These are phyloP conservation scores for Ctena decussata DNA, from an alignment of 2,888 invertebrate genomes.

Conservation along the genomic window DNA sequence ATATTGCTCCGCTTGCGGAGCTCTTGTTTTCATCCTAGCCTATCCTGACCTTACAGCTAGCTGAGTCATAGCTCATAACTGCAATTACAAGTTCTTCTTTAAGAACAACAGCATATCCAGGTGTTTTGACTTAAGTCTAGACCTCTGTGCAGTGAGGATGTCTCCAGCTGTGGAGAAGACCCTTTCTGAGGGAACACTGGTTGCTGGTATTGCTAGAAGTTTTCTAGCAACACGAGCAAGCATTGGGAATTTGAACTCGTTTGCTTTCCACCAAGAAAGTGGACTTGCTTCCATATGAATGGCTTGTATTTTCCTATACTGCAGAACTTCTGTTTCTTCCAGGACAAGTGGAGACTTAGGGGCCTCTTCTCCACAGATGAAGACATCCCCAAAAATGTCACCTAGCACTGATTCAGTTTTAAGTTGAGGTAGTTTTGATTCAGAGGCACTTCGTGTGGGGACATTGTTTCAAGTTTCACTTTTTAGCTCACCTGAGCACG, in stretches of 20 bases:
- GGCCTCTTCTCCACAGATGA: not conserved
- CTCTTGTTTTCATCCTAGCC: no score
- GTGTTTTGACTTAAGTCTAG: conserved; percentile 22
- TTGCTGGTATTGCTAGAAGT: conserved; percentile 24
- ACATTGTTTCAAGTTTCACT: no score
- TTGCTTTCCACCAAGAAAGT: conserved; percentile 36
- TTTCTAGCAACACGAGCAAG: not conserved
- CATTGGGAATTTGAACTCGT: conserved; percentile 18
- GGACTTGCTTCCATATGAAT: not conserved
- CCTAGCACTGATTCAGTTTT: no score
- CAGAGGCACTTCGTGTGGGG: no score
- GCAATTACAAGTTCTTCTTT: conserved; percentile 18
- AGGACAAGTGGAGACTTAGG: not conserved
- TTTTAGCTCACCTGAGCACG: no score
- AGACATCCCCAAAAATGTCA: no score
- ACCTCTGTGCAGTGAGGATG: conserved; percentile 23
- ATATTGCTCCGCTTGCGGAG: no score
- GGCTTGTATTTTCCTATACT: not conserved
- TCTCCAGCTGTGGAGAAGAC: conserved; percentile 25
- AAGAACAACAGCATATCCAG: conserved; percentile 23
- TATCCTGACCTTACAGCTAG: no score
- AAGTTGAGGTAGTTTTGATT: no score
- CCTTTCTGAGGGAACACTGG: conserved; percentile 33
- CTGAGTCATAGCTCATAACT: not conserved
- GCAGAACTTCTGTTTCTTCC: not conserved